Evolutionary conservation across 2,888 invertebrate species (phyloP).

Genomic region (Scotopteryx bipunctaria): DNA sequence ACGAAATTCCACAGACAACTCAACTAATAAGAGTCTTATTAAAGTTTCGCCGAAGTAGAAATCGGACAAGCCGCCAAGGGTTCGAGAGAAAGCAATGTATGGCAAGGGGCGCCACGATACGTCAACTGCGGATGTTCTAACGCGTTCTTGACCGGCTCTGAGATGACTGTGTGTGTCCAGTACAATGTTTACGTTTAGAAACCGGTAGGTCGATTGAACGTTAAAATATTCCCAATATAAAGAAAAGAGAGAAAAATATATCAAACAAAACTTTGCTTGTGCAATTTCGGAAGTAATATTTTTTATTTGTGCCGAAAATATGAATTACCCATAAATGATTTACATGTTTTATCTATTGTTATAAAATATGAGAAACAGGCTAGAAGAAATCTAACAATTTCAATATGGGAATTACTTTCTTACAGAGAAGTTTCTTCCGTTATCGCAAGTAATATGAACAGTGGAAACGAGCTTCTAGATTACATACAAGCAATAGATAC

Average conservation of each 20-base stretch:
- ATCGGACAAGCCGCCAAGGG: slow-evolving; percentile 24
- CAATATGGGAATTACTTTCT: too few relatives aligned
- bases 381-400: too few relatives aligned
- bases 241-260: not conserved
- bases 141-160: slow-evolving; percentile 23
- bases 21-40: slow-evolving; percentile 3
- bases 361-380: too few relatives aligned
- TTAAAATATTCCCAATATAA: too few relatives aligned
- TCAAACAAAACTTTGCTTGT: too few relatives aligned
- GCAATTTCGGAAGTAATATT: too few relatives aligned
- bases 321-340: too few relatives aligned
- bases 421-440: not conserved
- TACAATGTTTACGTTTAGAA: slow-evolving; percentile 4
- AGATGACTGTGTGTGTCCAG: slow-evolving; percentile 16
- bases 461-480: slow-evolving; percentile 45
- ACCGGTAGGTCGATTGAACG: too few relatives aligned
- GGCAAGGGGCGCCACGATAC: slow-evolving; percentile 20
- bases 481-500: slow-evolving; percentile 55
- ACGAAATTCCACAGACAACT: slow-evolving; percentile 11
- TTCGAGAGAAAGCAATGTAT: slow-evolving; percentile 23
- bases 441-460: not conserved
- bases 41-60: slow-evolving; percentile 9
- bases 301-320: too few relatives aligned
- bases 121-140: slow-evolving; percentile 48
- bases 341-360: too few relatives aligned